A percentile compares a stretch with the other conserved stretches of the same genome.
Conservation (phyloP, 1,140 invertebrate species). For the Catajapyx aquilonaris region DNA sequence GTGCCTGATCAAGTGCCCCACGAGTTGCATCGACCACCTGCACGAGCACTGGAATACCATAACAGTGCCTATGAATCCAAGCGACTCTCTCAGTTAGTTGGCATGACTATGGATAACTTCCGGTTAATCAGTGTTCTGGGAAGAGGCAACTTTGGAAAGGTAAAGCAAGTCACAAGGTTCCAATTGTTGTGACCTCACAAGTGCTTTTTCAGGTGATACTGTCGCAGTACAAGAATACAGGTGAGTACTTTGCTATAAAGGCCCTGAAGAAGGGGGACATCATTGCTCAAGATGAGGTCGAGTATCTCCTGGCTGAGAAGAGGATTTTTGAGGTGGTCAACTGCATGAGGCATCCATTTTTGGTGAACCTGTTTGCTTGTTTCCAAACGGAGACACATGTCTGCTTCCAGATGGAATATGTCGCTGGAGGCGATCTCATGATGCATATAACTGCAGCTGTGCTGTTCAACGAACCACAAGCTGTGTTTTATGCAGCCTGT, state of each 20-base stretch:
- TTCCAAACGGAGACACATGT: slow-evolving; percentile 36
- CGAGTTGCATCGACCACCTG: slow-evolving; percentile 10
- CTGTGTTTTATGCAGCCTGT: slow-evolving; percentile 35
- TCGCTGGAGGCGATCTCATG: slow-evolving; percentile 38
- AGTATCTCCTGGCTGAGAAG: slow-evolving; percentile 37
- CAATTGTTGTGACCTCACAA: no score
- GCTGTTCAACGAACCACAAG: slow-evolving; percentile 31
- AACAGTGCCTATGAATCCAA: slow-evolving; percentile 50
- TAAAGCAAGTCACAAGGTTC: no score
- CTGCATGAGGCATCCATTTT: slow-evolving; percentile 29
- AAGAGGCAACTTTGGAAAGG: slow-evolving; percentile 49
- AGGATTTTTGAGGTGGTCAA: slow-evolving; percentile 36
- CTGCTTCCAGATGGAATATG: slow-evolving; percentile 44
- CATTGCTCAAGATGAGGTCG: slow-evolving; percentile 34
- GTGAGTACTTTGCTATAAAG: slow-evolving; percentile 35
- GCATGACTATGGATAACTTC: slow-evolving; percentile 34
- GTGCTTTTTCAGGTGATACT: slow-evolving; percentile 30
- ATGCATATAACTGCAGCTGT: slow-evolving; percentile 36
- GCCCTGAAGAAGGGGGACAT: slow-evolving; percentile 41
- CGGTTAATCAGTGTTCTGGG: slow-evolving; percentile 39
- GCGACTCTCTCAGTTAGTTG: slow-evolving; percentile 37
- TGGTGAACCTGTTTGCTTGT: slow-evolving; percentile 35
- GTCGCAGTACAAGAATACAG: slow-evolving; percentile 25
- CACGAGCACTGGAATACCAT: slow-evolving; percentile 27
- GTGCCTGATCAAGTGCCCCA: slow-evolving; percentile 20